Conservation (phyloP, 2,797 vertebrate genomes). For the Manis pentadactyla region DNA sequence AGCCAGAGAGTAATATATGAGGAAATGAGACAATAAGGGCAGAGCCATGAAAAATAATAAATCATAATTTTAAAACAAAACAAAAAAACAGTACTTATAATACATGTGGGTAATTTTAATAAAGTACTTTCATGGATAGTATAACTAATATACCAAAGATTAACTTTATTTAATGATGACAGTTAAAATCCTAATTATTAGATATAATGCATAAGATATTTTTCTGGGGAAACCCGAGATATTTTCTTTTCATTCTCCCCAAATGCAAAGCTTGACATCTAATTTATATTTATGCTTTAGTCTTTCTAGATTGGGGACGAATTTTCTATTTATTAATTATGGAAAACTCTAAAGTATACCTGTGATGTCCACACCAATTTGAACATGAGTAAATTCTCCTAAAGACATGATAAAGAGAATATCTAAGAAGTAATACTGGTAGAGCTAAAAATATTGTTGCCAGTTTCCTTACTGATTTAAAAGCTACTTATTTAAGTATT, state of each 20-base stretch:
- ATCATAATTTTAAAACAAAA: not conserved
- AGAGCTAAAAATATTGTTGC: not conserved
- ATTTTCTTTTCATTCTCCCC: not conserved
- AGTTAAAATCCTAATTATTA: not conserved
- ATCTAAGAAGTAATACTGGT: not conserved
- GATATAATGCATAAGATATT: not conserved
- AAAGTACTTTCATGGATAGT: constrained; percentile 2
- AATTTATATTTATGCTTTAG: not conserved
- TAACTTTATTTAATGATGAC: not conserved
- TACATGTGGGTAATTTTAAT: not conserved
- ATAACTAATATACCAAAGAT: not conserved
- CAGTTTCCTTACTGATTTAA: not conserved
- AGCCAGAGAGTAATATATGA: not conserved
- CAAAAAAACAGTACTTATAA: not conserved
- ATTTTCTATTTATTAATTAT: not conserved
- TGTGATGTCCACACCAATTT: not conserved
- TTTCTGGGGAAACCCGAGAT: not conserved
- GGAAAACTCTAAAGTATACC: not conserved
- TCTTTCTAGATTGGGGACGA: not conserved
- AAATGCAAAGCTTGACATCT: not conserved
- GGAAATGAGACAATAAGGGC: not conserved
- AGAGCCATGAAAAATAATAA: no score
- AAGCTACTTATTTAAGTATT: not conserved
- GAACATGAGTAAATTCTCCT: constrained; percentile 25
- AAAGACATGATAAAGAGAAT: not conserved